phyloP scores from a whole-genome alignment of 2,888 invertebrate species.

The Erebia aethiops region DNA sequence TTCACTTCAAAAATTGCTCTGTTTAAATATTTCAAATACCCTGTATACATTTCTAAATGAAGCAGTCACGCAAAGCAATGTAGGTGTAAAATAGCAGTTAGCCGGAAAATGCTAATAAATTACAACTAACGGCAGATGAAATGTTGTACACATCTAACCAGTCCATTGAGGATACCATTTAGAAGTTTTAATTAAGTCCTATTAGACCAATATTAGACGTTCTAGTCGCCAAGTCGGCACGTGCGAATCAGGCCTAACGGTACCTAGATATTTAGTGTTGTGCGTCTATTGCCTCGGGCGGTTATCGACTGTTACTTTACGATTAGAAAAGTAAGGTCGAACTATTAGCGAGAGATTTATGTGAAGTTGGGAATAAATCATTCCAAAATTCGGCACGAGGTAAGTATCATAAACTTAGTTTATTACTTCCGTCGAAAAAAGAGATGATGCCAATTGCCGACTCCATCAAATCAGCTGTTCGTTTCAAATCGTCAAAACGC shows the following conservation, averaged over 20 bases:
- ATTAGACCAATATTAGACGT: slow-evolving; percentile 1
- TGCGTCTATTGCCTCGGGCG: background rate
- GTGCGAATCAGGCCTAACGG: slow-evolving; percentile 15
- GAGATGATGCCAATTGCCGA: too few species aligned
- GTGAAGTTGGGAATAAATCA: background rate
- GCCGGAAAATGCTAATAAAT: slow-evolving; percentile 7
- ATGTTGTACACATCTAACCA: background rate
- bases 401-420: too few species aligned
- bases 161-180: background rate
- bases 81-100: background rate
- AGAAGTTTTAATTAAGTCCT: slow-evolving; percentile 11
- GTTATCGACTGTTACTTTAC: slow-evolving; percentile 9
- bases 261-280: background rate
- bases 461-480: too few species aligned
- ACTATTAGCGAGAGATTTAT: slow-evolving; percentile 30
- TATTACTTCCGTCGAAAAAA: too few species aligned
- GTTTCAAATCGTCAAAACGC: too few species aligned
- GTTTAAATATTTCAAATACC: too few species aligned
- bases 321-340: slow-evolving; percentile 10
- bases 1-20: too few species aligned
- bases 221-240: background rate
- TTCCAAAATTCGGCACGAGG: background rate
- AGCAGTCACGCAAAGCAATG: background rate
- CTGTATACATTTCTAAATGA: background rate
- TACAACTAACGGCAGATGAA: slow-evolving; percentile 2